Evolutionary conservation across 2,797 vertebrate species (phyloP), one percentile per base, ranked within the genome.

Genomic region (Paramormyrops hopkinsi): DNA sequence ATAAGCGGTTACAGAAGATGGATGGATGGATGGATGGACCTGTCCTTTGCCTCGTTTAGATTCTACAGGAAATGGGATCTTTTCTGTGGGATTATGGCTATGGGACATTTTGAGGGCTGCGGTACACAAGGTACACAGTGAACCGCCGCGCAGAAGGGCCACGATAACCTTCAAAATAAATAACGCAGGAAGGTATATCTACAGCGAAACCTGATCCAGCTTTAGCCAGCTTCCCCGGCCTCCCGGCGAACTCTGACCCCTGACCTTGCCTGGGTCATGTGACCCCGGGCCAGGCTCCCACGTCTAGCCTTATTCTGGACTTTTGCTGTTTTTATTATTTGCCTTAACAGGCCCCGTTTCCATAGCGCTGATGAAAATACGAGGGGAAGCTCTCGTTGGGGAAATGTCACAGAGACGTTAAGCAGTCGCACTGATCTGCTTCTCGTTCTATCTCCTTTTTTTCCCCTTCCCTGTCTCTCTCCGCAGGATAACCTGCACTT

Each of bases 181-280:
- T 79, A 90, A 91, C 90, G 90, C 62, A 29, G 85, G 87, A 90
- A 91, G 91, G 90, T 88, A 69, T 62, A 89, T 83, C 90, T 91
- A 89, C 89, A 88, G 89, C 93, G 94, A 94, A 96, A 96, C 90
- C 88, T 88, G 93, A 96, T 93, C 93, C 92, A 87, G 44, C 90
- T 91, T 91, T 89, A 86, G 92, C 92, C 92, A 92, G 93, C 95
- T 95, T 94, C 94, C 92, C 91, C 96, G 96, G 93, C 97, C 98
- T 95, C 94, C 91, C 88, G 0, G 33, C 97, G 97, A 98, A 97
- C 98, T 96, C 96, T 96, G 95, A 97, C 95, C 97, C 94, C 90
- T 97, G 96, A 97, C 96, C 97, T 96, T 92, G 96, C 96, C 97
- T 97, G 96, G 95, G 94, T 94, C 96, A 92, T 90, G 90, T 93